Percentiles rank a stretch among this genome's conserved stretches.
These are phyloP conservation scores for Tachysurus vachellii DNA, from an alignment of 2,113 vertebrate genomes.

Conservation along the genomic window DNA sequence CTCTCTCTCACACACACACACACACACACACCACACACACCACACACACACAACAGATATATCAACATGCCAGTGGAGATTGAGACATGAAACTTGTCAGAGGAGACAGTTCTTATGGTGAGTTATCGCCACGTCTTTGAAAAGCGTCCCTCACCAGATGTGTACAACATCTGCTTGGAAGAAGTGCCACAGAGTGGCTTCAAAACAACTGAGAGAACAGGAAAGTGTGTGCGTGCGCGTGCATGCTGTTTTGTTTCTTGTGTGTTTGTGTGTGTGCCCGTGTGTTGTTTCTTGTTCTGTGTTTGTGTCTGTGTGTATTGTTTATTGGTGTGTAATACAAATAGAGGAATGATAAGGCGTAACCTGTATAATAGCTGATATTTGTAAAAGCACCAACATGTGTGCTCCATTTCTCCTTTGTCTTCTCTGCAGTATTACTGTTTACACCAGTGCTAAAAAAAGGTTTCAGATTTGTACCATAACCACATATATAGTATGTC, in stretches of 20 bases:
- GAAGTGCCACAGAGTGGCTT: constrained; percentile 67
- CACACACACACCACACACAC: neutral
- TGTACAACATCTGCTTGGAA: constrained; percentile 80
- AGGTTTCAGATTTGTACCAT: neutral
- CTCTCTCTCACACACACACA: neutral
- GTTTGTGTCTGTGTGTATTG: neutral
- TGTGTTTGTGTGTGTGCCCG: neutral
- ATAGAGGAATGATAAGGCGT: neutral
- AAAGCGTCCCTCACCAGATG: constrained; percentile 78
- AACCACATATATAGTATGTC: neutral
- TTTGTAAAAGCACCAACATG: neutral
- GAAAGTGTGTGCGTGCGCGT: neutral
- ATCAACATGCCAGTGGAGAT: constrained; percentile 69
- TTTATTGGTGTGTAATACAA: neutral
- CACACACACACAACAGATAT: neutral
- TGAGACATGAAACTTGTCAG: constrained; percentile 81
- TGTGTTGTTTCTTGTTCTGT: neutral
- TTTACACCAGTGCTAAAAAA: neutral
- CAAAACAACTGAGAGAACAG: neutral
- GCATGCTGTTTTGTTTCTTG: neutral
- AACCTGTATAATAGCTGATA: neutral
- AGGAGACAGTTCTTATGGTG: constrained; percentile 81
- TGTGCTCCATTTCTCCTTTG: neutral
- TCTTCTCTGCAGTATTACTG: neutral
- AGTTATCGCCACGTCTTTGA: constrained; percentile 79